Percentiles rank a stretch among this genome's conserved stretches.
Conservation (phyloP, 2,113 vertebrate species). For the Arenaria interpres region DNA sequence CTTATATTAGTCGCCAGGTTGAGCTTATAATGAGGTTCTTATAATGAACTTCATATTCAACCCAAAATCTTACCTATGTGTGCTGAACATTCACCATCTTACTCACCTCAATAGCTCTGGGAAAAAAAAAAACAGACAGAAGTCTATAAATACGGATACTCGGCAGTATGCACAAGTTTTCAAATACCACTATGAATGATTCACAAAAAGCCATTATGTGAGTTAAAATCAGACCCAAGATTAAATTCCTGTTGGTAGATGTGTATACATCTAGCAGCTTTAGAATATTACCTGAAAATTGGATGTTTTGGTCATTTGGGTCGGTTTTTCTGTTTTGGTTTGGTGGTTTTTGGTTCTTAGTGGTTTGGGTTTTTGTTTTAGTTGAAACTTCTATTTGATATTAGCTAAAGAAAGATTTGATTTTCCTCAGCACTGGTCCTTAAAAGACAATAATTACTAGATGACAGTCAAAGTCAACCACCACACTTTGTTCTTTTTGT, state of each 20-base stretch:
- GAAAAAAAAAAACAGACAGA: not conserved
- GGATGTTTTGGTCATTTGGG: not conserved
- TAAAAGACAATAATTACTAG: not conserved
- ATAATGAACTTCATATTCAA: not conserved
- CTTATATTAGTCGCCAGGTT: too few relatives aligned
- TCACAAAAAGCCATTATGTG: not conserved
- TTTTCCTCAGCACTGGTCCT: not conserved
- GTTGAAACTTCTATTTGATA: not conserved
- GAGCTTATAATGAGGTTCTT: too few relatives aligned
- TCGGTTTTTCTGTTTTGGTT: fast-evolving
- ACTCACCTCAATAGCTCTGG: not conserved
- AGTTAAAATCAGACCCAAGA: not conserved
- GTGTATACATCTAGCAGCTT: not conserved
- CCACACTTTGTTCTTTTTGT: not conserved
- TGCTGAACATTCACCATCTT: not conserved
- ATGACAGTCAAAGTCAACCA: not conserved
- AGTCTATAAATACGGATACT: not conserved
- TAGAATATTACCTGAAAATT: not conserved
- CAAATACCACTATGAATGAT: not conserved
- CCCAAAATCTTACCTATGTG: not conserved
- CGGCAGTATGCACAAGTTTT: not conserved
- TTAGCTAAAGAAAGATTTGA: not conserved
- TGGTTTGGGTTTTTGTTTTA: not conserved
- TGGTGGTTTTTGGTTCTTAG: fast-evolving
- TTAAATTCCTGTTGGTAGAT: not conserved